Base-by-base conservation (phyloP, 1,140 invertebrate genomes). In the Heliconius hermathena region DNA sequence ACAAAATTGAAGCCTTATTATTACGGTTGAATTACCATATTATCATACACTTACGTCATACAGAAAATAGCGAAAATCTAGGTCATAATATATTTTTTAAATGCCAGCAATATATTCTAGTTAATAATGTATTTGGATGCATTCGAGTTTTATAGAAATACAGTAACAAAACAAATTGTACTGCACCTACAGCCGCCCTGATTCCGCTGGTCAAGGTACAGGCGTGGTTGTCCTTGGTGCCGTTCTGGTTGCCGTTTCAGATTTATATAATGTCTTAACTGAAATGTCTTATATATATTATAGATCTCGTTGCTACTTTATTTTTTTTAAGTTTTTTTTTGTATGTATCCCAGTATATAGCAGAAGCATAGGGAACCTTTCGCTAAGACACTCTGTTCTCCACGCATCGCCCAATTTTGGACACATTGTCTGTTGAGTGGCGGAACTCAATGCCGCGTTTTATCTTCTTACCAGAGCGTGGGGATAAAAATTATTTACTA, bases 181-280 rank as follows among this genome's bases (percentile, higher is more conserved):
- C 18, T 33, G 54, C 60, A 57, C 54, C 54, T 57, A 41, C 36
- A 16, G 38, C 38, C 41, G 71, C 57, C 76, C 71, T 60, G 71
- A 38, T 78, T 73, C 71, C 26, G 16, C 71, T 71, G 77, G 77
- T 78, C 77, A 78, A 78, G 77, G 77, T 33, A 49, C 16, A 78
- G 71, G 76, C 18, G 76, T 36, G 77, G 77, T 52, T 73, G 75
- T 71, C 74, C 74, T 70, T 76, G 33, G 11, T 76, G 18, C 74
- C 22, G 36, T 26, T 20, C 74, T 70, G 41, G 71, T 72, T 38
- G 38, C 29, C 71, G 36, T 41, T 72, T 41, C 36, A 20, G 36
- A 72, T 72, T 72, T 72, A 41, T 38, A n/a, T 36, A 38, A 33
- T 36, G 70, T 41, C 22, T 66, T 66, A 66, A 29, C 60, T 66